phyloP scores from a whole-genome alignment of 2,888 invertebrate species.

The Litoditis marina region DNA sequence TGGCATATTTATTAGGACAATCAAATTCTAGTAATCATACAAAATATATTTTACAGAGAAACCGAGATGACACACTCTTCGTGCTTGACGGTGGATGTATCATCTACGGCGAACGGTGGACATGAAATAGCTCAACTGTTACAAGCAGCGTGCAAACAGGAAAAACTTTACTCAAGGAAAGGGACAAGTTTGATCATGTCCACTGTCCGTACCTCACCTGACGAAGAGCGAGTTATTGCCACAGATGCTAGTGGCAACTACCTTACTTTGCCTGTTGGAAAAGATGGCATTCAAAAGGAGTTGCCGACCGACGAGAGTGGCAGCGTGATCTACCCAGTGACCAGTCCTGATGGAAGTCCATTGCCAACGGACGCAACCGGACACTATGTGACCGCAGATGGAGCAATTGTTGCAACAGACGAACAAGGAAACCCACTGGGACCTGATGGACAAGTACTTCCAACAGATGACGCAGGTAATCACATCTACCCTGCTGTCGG shows the following conservation, averaged over 20 bases:
- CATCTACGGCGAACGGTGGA: too few relatives aligned
- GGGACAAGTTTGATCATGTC: too few relatives aligned
- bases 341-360: constrained; percentile 11
- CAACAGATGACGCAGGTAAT: constrained; percentile 28
- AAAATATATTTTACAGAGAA: too few relatives aligned
- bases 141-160: too few relatives aligned
- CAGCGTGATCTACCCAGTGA: constrained; percentile 9
- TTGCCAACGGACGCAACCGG: constrained; percentile 24
- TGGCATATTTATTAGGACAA: too few relatives aligned
- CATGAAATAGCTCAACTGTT: too few relatives aligned
- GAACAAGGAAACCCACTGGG: constrained; percentile 9
- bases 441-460: constrained; percentile 22
- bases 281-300: not conserved
- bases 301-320: not conserved
- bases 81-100: too few relatives aligned
- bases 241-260: constrained; percentile 2
- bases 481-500: constrained; percentile 24
- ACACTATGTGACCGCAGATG: constrained; percentile 13
- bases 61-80: too few relatives aligned
- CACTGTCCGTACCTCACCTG: too few relatives aligned
- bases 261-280: not conserved
- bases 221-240: not conserved
- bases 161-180: too few relatives aligned
- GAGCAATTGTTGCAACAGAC: constrained; percentile 9
- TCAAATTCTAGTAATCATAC: too few relatives aligned